Percentiles rank a stretch among this genome's conserved stretches.
Conservation (phyloP, 53 echinoderm and acorn worm genomes). For the Astropecten irregularis region DNA sequence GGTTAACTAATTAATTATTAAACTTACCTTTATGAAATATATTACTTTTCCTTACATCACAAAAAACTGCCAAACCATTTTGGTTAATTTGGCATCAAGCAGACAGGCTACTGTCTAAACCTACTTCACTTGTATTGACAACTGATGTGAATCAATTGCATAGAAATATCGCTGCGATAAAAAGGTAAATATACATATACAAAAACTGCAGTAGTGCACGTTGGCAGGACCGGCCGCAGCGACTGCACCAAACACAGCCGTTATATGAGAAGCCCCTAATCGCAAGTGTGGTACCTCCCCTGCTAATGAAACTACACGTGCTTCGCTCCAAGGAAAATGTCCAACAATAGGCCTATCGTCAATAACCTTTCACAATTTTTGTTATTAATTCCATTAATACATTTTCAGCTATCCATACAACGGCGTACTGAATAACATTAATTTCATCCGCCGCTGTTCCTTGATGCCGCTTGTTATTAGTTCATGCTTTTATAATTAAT, state of each 20-base stretch:
- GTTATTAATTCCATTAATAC: slow-evolving; percentile 3
- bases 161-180: not conserved
- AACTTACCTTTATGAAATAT: too few relatives aligned
- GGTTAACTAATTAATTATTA: too few relatives aligned
- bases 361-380: slow-evolving; percentile 11
- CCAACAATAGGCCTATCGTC: not conserved
- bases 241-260: slow-evolving; percentile 11
- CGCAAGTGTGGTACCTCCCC: slow-evolving; percentile 7
- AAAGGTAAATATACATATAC: not conserved
- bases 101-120: not conserved
- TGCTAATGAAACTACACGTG: slow-evolving; percentile 27
- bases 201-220: not conserved
- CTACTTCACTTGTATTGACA: not conserved
- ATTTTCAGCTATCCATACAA: slow-evolving; percentile 6
- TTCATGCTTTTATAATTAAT: slow-evolving; percentile 24
- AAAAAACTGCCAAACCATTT: too few relatives aligned
- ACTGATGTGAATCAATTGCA: not conserved
- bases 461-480: not conserved
- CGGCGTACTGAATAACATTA: slow-evolving; percentile 25
- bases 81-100: not conserved
- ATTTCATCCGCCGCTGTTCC: not conserved
- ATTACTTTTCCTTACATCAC: too few relatives aligned
- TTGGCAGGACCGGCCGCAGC: not conserved
- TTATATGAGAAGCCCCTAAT: not conserved
- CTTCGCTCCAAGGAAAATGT: not conserved